phyloP scores from a whole-genome alignment of 2,888 invertebrate species.

The Dynastes hyllus region DNA sequence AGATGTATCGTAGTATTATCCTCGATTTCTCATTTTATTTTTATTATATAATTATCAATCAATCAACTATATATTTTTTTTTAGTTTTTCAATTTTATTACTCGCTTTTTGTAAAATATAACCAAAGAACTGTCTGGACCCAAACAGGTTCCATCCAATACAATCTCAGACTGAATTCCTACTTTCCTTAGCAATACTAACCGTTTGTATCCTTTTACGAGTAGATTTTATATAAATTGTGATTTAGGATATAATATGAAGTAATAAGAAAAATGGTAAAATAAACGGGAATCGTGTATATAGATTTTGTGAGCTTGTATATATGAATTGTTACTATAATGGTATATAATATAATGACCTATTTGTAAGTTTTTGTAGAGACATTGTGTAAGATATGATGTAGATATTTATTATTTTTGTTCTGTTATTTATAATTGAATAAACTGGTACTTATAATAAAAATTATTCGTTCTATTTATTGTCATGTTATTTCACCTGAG shows the following conservation, averaged over 20 bases:
- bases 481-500: too few species aligned
- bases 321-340: conserved; percentile 53
- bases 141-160: conserved; percentile 57
- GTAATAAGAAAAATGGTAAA: conserved; percentile 38
- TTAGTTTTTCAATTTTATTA: conserved; percentile 36
- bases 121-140: conserved; percentile 62
- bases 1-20: conserved; percentile 36
- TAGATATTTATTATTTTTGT: conserved; percentile 60
- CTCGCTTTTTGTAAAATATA: conserved; percentile 53
- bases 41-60: conserved; percentile 31
- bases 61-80: conserved; percentile 17
- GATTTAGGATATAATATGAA: conserved; percentile 58
- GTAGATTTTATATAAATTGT: conserved; percentile 59
- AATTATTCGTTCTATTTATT: neutral
- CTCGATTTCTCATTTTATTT: conserved; percentile 39
- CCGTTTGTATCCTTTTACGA: conserved; percentile 53
- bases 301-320: conserved; percentile 57
- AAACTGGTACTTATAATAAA: conserved; percentile 58
- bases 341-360: conserved; percentile 48
- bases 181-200: conserved; percentile 65
- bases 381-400: conserved; percentile 57
- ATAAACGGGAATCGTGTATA: conserved; percentile 53
- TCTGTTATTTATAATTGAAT: conserved; percentile 58
- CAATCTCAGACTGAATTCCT: conserved; percentile 66
- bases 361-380: conserved; percentile 53